Base-by-base conservation (phyloP, 2,888 invertebrate species). In the Dinocampus coccinellae region DNA sequence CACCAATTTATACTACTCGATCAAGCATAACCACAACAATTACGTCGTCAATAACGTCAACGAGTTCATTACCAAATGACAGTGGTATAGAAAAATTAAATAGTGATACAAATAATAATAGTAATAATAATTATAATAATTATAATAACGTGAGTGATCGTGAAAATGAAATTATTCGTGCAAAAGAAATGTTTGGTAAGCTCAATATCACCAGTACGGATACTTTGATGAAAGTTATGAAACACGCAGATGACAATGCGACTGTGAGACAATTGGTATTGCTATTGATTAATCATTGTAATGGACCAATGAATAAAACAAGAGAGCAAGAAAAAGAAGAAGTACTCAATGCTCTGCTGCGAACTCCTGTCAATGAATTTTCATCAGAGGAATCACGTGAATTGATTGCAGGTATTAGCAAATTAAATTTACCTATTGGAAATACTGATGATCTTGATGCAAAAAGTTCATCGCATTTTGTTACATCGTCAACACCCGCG, bases 201-300 rank as follows among this genome's bases (percentile, higher is more conserved):
- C 89, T 95, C 74, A 95, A 95, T 80, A 92, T 92, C 10, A 92
- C 93, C 0, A 93, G 94, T 73, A 91, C 93, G 0, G 90, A 92
- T 73, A 93, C 93, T 77, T 89, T 95, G 68, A 91, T 94, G 90
- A 91, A 92, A 73, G 93, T 94, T 47, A 95, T 95, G 95, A 92
- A 93, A 81, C 93, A 94, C 83, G 95, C 95, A 0, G 92, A 92
- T 78, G 92, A 91, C 77, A 94, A 95, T 77, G 93, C 93, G 70
- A 92, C 93, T 0, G 94, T 94, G 0, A 90, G 93, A 63, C 90
- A 94, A 75, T 88, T 95, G 34, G 92, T 95, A 70, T 88, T 95
- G 34, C 86, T 95, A 29, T 88, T 95, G 72, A 94, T 95, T 22
- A 94, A 93, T 80, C 94, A 94, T 70, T 95, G 94, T 82, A 93